Conservation (phyloP, 2,113 vertebrate species). For the Microcebus murinus region DNA sequence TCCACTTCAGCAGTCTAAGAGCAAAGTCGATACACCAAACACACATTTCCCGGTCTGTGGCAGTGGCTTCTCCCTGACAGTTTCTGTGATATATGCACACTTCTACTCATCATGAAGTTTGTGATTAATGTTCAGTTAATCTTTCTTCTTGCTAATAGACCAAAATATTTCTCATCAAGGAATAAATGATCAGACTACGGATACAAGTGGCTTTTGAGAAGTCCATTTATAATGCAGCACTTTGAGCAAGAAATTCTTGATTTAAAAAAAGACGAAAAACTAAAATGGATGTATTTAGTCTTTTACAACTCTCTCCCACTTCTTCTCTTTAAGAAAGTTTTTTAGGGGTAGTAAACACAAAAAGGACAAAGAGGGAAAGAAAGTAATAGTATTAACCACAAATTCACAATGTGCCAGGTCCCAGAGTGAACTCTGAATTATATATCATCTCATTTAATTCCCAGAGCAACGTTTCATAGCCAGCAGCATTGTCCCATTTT, state of each 20-base stretch:
- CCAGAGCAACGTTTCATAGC: neutral
- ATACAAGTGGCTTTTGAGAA: conserved; percentile 80
- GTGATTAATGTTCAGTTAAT: conserved; percentile 85
- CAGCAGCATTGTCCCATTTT: neutral
- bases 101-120: conserved; percentile 74
- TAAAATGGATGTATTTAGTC: neutral
- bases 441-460: neutral
- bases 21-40: conserved; percentile 60
- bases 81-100: conserved; percentile 59
- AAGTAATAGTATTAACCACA: neutral
- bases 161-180: conserved; percentile 83
- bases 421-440: neutral
- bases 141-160: conserved; percentile 84
- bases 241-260: conserved; percentile 71
- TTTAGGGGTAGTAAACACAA: neutral
- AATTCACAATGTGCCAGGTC: neutral
- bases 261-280: neutral
- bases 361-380: neutral
- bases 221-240: conserved; percentile 82
- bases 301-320: neutral
- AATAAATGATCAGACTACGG: conserved; percentile 79
- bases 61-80: conserved; percentile 54
- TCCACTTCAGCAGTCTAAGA: conserved; percentile 62
- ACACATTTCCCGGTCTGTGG: conserved; percentile 60
- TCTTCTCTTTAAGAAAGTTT: neutral